These are phyloP conservation scores for Camponotus vicinus DNA, from an alignment of 1,140 invertebrate genomes.

Conservation along the genomic window DNA sequence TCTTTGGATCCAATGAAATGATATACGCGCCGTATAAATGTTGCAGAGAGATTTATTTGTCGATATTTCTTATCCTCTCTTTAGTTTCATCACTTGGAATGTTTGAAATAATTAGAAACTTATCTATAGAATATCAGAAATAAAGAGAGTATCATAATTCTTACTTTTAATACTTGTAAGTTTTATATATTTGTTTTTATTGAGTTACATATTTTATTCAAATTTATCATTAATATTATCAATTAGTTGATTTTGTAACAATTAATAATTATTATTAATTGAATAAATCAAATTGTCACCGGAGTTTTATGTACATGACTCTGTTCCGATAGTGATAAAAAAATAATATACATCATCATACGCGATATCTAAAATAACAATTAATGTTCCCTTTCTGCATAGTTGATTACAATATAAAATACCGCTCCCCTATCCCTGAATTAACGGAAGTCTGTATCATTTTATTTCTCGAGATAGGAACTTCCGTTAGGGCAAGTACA, in stretches of 20 bases:
- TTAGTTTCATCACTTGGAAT: neutral
- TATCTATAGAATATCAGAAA: neutral
- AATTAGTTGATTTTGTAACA: neutral
- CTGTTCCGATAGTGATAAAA: neutral
- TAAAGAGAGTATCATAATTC: neutral
- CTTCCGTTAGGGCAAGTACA: constrained; percentile 34
- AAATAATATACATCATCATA: neutral
- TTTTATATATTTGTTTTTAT: neutral
- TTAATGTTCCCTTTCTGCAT: constrained; percentile 9
- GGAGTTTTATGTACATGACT: neutral
- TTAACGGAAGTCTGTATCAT: constrained; percentile 43
- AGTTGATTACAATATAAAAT: constrained; percentile 34
- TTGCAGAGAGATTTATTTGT: neutral
- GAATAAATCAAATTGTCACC: neutral
- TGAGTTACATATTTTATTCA: neutral
- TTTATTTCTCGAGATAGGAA: constrained; percentile 56
- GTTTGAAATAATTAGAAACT: neutral
- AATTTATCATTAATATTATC: neutral
- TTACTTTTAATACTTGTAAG: neutral
- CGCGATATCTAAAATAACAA: constrained; percentile 23
- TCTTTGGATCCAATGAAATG: neutral
- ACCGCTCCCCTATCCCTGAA: constrained; percentile 19
- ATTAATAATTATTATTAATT: neutral
- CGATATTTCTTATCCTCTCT: neutral
- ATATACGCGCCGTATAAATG: neutral